Conservation (phyloP, 2,888 invertebrate species). For the Neoaliturus tenellus region DNA sequence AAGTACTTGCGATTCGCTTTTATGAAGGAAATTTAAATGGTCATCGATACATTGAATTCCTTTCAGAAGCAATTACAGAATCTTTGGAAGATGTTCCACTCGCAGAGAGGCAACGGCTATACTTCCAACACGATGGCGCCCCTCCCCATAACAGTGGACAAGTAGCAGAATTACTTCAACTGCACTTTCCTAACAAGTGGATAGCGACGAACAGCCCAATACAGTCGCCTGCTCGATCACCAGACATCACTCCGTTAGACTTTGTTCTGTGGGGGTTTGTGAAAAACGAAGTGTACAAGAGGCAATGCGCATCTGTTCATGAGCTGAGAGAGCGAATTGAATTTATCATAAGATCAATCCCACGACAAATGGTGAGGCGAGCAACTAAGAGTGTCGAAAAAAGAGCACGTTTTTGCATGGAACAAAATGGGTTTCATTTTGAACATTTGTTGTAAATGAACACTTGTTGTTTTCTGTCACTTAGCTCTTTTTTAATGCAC, state of each 20-base stretch:
- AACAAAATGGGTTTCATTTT: conserved; percentile 29
- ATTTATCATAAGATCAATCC: background rate
- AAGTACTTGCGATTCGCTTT: conserved; percentile 28
- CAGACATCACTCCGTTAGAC: background rate
- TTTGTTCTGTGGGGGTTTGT: background rate
- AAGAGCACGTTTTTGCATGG: background rate
- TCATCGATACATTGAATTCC: background rate
- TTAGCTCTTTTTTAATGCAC: background rate
- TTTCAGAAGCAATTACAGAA: conserved; percentile 6
- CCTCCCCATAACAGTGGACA: conserved; percentile 17
- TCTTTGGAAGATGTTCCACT: conserved; percentile 10
- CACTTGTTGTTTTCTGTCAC: background rate
- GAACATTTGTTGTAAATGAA: conserved; percentile 10
- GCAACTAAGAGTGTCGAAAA: conserved; percentile 9
- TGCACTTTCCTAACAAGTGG: conserved; percentile 19
- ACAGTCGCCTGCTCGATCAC: background rate
- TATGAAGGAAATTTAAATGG: conserved; percentile 32
- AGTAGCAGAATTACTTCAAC: background rate
- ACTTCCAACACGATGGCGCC: conserved; percentile 29
- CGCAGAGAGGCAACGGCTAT: background rate
- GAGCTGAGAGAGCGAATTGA: background rate
- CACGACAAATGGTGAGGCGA: background rate
- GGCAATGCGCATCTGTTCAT: background rate
- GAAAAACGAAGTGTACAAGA: conserved; percentile 29
- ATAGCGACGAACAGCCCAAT: background rate